Percentiles rank a stretch among this genome's conserved stretches.
Conservation (phyloP, 2,888 invertebrate species). For the Drosophila nigritarsus region DNA sequence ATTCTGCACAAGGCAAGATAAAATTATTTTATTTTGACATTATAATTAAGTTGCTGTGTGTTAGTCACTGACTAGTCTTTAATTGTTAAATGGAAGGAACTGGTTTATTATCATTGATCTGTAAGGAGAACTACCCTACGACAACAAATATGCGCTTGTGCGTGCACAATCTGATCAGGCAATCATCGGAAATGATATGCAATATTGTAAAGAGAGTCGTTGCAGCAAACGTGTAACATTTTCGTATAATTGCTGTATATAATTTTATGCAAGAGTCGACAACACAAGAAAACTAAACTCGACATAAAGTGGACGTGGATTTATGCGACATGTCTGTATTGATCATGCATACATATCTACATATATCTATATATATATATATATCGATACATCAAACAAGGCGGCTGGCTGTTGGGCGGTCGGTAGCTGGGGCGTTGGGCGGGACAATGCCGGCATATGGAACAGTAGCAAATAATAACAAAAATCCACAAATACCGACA, state of each 20-base stretch:
- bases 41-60: neutral
- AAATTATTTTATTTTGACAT: neutral
- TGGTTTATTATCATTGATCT: neutral
- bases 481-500: constrained; percentile 22
- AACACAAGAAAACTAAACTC: constrained; percentile 39
- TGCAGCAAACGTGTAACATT: constrained; percentile 46
- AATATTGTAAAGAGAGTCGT: constrained; percentile 32
- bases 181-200: constrained; percentile 42
- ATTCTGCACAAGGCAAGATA: neutral
- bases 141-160: neutral
- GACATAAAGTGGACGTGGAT: constrained; percentile 17
- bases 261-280: constrained; percentile 60
- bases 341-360: neutral
- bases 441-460: constrained; percentile 15
- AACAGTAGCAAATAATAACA: constrained; percentile 21
- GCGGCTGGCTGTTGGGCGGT: constrained; percentile 2
- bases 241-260: constrained; percentile 58
- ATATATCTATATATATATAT: neutral
- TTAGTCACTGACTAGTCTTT: neutral
- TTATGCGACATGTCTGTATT: constrained; percentile 14
- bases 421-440: constrained; percentile 15
- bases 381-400: constrained; percentile 9
- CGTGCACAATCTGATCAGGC: neutral
- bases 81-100: neutral
- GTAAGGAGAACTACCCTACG: neutral